Evolutionary conservation across 2,888 invertebrate genomes (phyloP).

Genomic region (Drosophila bunnanda): DNA sequence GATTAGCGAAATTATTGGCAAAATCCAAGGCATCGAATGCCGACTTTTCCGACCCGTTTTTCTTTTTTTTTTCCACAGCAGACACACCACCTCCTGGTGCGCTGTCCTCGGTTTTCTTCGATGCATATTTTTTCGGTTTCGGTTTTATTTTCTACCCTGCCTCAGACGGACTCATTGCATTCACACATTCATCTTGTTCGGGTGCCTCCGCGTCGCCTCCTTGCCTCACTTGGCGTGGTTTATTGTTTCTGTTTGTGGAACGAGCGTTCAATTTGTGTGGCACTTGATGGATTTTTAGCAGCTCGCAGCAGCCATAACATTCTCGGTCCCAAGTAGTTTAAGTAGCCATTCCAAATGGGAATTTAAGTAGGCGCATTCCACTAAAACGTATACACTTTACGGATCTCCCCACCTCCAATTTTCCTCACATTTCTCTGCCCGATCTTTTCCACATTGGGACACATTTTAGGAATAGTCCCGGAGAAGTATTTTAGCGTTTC

Average conservation of each 20-base stretch:
- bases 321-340: slow-evolving; percentile 64
- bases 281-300: slow-evolving; percentile 71
- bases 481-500: too few relatives aligned
- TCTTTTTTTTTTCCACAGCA: background rate
- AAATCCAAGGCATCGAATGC: slow-evolving; percentile 18
- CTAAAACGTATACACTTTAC: slow-evolving; percentile 46
- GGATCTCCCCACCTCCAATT: slow-evolving; percentile 1
- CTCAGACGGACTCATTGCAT: slow-evolving; percentile 6
- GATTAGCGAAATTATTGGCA: slow-evolving; percentile 22
- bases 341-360: slow-evolving; percentile 67
- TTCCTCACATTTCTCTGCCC: too few relatives aligned
- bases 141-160: background rate
- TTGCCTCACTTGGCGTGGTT: slow-evolving; percentile 17
- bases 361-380: slow-evolving; percentile 64
- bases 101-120: slow-evolving; percentile 13
- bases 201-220: background rate
- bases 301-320: slow-evolving; percentile 49
- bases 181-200: slow-evolving; percentile 12
- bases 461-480: background rate
- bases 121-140: background rate
- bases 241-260: slow-evolving; percentile 19
- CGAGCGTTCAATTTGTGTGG: slow-evolving; percentile 51
- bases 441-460: background rate
- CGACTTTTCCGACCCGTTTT: background rate
- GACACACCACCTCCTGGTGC: slow-evolving; percentile 23